These are phyloP conservation scores for Pseudochirops corinnae DNA, from an alignment of 2,797 vertebrate species.

Conservation along the genomic window DNA sequence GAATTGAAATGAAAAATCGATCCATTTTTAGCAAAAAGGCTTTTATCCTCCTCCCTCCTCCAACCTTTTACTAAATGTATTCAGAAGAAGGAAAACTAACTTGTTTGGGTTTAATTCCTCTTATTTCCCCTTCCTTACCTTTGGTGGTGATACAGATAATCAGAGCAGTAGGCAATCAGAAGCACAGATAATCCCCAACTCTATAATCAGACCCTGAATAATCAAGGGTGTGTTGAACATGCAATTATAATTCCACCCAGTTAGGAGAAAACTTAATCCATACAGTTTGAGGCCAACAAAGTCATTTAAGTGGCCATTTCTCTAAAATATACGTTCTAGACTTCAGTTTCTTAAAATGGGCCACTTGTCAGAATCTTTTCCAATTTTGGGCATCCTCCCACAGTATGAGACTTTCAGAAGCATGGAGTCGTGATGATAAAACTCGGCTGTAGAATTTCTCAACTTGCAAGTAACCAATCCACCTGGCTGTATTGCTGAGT, in stretches of 20 bases:
- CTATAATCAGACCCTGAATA: conserved; percentile 70
- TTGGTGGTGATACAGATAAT: conserved; percentile 49
- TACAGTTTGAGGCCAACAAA: conserved; percentile 66
- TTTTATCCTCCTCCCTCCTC: neutral
- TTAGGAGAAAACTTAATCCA: conserved; percentile 72
- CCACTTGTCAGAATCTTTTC: conserved; percentile 73
- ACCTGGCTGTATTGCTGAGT: conserved; percentile 63
- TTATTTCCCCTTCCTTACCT: neutral
- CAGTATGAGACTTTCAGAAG: conserved; percentile 70
- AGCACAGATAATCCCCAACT: conserved; percentile 71
- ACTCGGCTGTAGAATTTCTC: conserved; percentile 40
- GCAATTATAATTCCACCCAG: conserved; percentile 73
- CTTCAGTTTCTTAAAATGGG: conserved; percentile 74
- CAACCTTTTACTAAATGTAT: conserved; percentile 43
- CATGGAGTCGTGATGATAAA: conserved; percentile 25
- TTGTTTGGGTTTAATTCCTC: conserved; percentile 48
- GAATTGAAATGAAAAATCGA: conserved; percentile 38
- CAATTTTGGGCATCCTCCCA: conserved; percentile 78
- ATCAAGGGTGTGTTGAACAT: conserved; percentile 53
- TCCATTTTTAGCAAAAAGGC: conserved; percentile 21
- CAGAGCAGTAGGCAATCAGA: conserved; percentile 57
- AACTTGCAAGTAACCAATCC: conserved; percentile 69
- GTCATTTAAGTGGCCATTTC: conserved; percentile 51
- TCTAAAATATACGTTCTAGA: conserved; percentile 70
- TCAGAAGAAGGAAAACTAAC: conserved; percentile 47